These are phyloP conservation scores for Athene cunicularia DNA, from an alignment of 2,113 vertebrate species.

Conservation along the genomic window DNA sequence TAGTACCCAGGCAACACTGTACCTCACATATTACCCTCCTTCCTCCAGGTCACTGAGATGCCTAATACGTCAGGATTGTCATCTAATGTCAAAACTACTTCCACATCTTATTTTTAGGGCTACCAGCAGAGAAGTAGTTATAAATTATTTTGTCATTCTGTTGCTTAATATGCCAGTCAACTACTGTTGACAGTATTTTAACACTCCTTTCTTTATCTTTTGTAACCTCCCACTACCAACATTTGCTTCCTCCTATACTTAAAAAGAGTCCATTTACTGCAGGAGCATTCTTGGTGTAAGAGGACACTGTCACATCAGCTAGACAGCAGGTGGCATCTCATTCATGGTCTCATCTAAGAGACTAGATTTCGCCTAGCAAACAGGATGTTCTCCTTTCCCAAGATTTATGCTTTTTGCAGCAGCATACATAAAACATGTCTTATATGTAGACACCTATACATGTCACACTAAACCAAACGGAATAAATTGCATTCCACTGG, in stretches of 20 bases:
- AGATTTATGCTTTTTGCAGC: not conserved
- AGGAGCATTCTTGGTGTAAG: not conserved
- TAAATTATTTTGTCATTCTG: not conserved
- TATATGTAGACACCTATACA: not conserved
- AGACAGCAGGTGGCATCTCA: not conserved
- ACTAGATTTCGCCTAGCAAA: not conserved
- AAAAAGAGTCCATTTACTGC: not conserved
- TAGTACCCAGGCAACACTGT: not conserved
- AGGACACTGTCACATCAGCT: not conserved
- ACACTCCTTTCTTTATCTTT: not conserved
- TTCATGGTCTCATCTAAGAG: not conserved
- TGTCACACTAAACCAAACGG: not conserved
- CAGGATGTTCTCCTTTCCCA: not conserved
- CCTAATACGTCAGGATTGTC: not conserved
- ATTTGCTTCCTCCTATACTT: rapidly evolving
- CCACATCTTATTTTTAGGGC: not conserved
- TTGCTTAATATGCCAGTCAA: not conserved
- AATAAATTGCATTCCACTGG: not conserved
- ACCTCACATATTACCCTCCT: not conserved
- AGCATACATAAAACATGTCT: not conserved
- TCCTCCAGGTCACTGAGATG: not conserved
- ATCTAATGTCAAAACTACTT: not conserved
- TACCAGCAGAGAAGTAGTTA: not conserved
- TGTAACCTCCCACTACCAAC: not conserved
- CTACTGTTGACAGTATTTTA: not conserved